Base-by-base conservation (phyloP, 2,888 invertebrate genomes). In the Tethea ocularis region DNA sequence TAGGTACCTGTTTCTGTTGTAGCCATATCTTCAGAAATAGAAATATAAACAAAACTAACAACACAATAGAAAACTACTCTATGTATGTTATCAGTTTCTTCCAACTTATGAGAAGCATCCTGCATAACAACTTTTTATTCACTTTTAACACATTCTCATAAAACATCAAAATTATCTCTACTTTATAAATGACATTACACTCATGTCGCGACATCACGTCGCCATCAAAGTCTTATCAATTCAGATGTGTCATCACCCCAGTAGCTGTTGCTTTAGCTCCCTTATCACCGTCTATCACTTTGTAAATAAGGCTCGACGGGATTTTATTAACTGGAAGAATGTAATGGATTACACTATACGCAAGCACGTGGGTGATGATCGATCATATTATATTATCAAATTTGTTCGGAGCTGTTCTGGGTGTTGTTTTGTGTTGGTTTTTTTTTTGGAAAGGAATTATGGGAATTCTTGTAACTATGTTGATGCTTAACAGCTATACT, bases 251-350 rank as follows among this genome's bases (percentile, higher is more conserved):
- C 70, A 71, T 68, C 78, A 72, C 69, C 67, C 73, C 80, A 69
- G 87, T 82, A 86, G 87, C 86, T 61, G 71, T 71, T 76, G 72
- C 77, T 75, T 71, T 71, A 69, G 71, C 82, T 20, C 20, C 46
- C 46, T 46, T 46, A 46, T 46, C 46, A 46, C 46, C 46, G 46
- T 46, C 46, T 88, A 88, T 88, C 89, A 83, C 78, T 85, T 84
- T 83, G 87, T 88, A 87, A 88, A 88, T 88, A 87, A 79, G 74
- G 67, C 74, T 68, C 73, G 82, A 84, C 83, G 78, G 78, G 73
- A 75, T 78, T 87, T 88, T 87, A 87, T 88, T 87, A 87, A 84
- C 78, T 79, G 80, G 77, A 75, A 80, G 83, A 81, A 78, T 82
- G 84, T 86, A 86, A 88, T 86, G 83, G 86, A 88, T 87, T 82